Evolutionary conservation across 2,888 invertebrate genomes (phyloP).

Genomic region (Caradrina kadenii): DNA sequence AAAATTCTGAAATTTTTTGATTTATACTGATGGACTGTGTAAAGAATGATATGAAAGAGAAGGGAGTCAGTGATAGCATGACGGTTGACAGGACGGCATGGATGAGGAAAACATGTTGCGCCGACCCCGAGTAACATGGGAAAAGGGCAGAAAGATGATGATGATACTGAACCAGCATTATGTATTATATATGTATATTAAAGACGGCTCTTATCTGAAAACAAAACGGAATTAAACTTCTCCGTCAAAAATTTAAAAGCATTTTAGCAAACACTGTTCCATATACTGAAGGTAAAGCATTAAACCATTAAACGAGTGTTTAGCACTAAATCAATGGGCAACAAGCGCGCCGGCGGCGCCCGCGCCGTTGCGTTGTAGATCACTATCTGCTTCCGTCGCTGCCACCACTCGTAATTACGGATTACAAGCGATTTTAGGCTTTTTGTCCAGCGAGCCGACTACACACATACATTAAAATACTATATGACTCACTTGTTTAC

Average conservation of each 20-base stretch:
- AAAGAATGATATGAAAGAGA: no score
- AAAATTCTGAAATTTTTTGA: neutral
- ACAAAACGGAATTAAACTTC: neutral
- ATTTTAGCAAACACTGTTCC: slow-evolving; percentile 33
- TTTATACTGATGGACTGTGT: no score
- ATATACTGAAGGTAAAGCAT: slow-evolving; percentile 49
- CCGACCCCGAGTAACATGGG: no score
- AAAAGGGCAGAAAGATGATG: no score
- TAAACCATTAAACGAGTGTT: slow-evolving; percentile 77
- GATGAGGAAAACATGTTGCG: no score
- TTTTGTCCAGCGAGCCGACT: slow-evolving; percentile 71
- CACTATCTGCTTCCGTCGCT: slow-evolving; percentile 83
- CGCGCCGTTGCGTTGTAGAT: slow-evolving; percentile 76
- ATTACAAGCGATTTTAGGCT: slow-evolving; percentile 82
- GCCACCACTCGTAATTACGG: slow-evolving; percentile 81
- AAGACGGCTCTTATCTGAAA: neutral
- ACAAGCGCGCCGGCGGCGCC: slow-evolving; percentile 63
- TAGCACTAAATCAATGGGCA: slow-evolving; percentile 84
- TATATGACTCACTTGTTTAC: slow-evolving; percentile 50
- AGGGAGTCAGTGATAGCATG: no score
- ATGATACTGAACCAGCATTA: neutral
- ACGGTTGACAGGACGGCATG: no score
- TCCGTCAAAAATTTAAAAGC: slow-evolving; percentile 8
- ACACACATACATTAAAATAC: slow-evolving; percentile 46
- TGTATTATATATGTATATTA: neutral